These are phyloP conservation scores for Eristalis intricaria DNA, from an alignment of 2,888 invertebrate genomes.

Conservation along the genomic window DNA sequence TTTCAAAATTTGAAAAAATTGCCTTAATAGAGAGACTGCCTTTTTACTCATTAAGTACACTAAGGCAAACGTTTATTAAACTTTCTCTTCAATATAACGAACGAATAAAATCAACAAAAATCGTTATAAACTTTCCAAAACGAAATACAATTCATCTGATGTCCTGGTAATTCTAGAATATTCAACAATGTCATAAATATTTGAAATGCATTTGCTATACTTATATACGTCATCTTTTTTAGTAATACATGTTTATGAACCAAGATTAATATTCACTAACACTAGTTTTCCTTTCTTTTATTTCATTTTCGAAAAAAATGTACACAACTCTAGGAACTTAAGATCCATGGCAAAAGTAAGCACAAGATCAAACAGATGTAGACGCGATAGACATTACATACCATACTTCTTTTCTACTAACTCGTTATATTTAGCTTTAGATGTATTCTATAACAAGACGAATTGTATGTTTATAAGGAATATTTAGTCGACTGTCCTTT, in stretches of 20 bases:
- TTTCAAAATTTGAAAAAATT: not conserved
- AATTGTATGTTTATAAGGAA: not conserved
- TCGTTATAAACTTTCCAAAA: too few species aligned
- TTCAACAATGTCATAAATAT: not conserved
- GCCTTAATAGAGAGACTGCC: not conserved
- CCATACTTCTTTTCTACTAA: not conserved
- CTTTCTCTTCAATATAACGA: not conserved
- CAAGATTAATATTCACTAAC: conserved; percentile 44
- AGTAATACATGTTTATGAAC: not conserved
- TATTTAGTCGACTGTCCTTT: not conserved
- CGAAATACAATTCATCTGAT: too few species aligned
- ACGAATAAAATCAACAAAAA: not conserved
- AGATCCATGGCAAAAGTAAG: conserved; percentile 41
- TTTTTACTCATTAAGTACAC: not conserved
- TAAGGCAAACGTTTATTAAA: not conserved
- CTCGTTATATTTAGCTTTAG: conserved; percentile 6
- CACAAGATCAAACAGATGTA: conserved; percentile 15
- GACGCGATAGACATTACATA: conserved; percentile 10
- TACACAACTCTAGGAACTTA: conserved; percentile 56
- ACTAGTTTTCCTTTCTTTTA: conserved; percentile 48
- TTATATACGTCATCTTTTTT: not conserved
- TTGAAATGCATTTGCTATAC: not conserved
- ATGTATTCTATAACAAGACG: not conserved
- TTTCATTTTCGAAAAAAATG: conserved; percentile 44
- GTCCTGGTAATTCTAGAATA: not conserved